Conservation (phyloP, 2,113 vertebrate genomes). For the Ageneiosus marmoratus region DNA sequence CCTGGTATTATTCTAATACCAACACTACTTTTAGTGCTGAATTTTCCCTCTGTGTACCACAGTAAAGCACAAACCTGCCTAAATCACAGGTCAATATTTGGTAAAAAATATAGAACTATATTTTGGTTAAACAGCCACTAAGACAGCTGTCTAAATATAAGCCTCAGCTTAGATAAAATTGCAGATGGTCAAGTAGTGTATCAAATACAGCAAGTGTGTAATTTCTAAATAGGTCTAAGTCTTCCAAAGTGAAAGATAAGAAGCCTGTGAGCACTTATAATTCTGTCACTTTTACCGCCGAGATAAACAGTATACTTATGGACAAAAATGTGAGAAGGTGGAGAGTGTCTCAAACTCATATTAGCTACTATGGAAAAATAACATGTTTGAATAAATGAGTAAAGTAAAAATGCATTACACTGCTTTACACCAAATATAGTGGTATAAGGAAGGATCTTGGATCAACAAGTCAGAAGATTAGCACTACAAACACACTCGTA, state of each 20-base stretch:
- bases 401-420: not conserved
- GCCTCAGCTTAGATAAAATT: slow-evolving; percentile 14
- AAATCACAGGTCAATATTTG: not conserved
- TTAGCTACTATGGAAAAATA: slow-evolving; percentile 16
- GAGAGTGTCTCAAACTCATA: not conserved
- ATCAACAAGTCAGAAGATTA: slow-evolving; percentile 36
- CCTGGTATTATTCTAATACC: not conserved
- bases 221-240: slow-evolving; percentile 22
- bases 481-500: slow-evolving; percentile 21
- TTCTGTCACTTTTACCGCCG: slow-evolving; percentile 26
- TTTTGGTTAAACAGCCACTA: not conserved
- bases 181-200: slow-evolving; percentile 20
- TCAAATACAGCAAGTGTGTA: not conserved
- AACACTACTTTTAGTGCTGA: not conserved
- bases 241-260: not conserved
- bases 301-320: slow-evolving; percentile 1
- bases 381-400: slow-evolving; percentile 9
- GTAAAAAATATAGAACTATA: slow-evolving; percentile 2
- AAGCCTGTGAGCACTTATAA: slow-evolving; percentile 3
- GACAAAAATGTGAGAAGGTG: not conserved
- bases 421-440: not conserved
- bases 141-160: slow-evolving; percentile 23
- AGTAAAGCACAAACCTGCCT: not conserved
- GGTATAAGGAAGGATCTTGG: not conserved
- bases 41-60: no score